Evolutionary conservation across 2,797 vertebrate species (phyloP).

Genomic region (Carduelis carduelis): DNA sequence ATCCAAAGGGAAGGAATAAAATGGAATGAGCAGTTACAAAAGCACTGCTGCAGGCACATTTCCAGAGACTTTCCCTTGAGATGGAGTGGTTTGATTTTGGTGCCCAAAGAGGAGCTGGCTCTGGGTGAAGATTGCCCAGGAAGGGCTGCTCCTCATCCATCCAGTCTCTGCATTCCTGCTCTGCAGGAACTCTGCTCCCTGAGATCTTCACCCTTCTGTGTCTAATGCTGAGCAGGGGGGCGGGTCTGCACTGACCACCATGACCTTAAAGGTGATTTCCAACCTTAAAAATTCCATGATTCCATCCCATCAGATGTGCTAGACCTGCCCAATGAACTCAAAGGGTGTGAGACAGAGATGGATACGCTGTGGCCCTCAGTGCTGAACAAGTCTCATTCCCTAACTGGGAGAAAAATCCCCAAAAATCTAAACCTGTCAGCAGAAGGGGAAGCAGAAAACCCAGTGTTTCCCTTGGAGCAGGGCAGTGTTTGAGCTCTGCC

Average conservation of each 20-base stretch:
- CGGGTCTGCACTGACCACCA: fast-evolving
- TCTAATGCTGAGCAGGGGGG: neutral
- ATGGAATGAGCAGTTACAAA: neutral
- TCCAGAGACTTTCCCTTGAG: neutral
- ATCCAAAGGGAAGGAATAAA: neutral
- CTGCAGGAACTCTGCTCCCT: neutral
- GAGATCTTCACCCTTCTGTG: neutral
- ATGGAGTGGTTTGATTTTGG: neutral
- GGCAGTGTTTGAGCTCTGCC: neutral
- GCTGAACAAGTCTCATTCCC: neutral
- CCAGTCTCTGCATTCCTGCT: neutral
- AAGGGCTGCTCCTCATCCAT: neutral
- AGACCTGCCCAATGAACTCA: neutral
- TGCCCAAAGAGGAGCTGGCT: neutral
- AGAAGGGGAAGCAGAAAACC: neutral
- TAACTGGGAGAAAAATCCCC: neutral
- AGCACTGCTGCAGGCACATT: neutral
- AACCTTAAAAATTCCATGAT: neutral
- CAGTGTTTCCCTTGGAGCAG: neutral
- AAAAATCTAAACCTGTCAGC: neutral
- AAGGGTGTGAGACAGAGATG: neutral
- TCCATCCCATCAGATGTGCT: neutral
- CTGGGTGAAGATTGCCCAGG: neutral
- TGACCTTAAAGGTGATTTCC: neutral
- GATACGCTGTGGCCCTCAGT: fast-evolving